Conservation (phyloP, 2,888 invertebrate species). For the Trissonchulus sp. region DNA sequence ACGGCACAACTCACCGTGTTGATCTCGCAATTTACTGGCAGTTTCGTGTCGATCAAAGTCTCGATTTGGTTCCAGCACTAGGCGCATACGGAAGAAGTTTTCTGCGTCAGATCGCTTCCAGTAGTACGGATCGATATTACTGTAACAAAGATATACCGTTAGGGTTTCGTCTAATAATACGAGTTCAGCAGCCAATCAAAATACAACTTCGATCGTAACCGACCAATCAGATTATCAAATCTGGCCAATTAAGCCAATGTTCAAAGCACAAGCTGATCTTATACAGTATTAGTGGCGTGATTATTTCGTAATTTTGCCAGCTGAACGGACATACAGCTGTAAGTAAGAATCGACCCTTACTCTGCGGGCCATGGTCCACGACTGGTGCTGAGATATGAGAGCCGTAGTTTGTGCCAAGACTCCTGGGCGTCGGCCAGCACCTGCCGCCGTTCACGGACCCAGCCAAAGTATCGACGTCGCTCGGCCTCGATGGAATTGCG, state of each 20-base stretch:
- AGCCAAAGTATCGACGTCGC: neutral
- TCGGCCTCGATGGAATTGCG: neutral
- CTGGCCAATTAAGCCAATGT: too few relatives aligned
- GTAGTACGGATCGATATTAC: conserved; percentile 44
- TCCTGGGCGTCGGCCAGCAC: neutral
- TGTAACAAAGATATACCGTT: neutral
- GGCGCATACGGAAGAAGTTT: conserved; percentile 62
- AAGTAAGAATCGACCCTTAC: too few relatives aligned
- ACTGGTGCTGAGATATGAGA: neutral
- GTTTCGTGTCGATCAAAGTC: conserved; percentile 61
- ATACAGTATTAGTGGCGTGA: too few relatives aligned
- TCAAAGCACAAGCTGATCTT: too few relatives aligned
- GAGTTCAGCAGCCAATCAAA: too few relatives aligned
- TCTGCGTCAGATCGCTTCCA: conserved; percentile 64
- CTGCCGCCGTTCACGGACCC: neutral
- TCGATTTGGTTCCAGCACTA: conserved; percentile 60
- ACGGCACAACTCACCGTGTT: conserved; percentile 44
- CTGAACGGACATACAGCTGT: too few relatives aligned
- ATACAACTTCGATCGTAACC: too few relatives aligned
- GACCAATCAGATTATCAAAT: too few relatives aligned
- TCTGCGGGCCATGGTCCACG: conserved; percentile 58
- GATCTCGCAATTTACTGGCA: conserved; percentile 62
- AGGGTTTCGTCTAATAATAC: too few relatives aligned
- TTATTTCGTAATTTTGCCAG: too few relatives aligned
- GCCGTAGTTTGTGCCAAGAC: neutral